phyloP scores from a whole-genome alignment of 2,113 vertebrate genomes.

The Takifugu bimaculatus region DNA sequence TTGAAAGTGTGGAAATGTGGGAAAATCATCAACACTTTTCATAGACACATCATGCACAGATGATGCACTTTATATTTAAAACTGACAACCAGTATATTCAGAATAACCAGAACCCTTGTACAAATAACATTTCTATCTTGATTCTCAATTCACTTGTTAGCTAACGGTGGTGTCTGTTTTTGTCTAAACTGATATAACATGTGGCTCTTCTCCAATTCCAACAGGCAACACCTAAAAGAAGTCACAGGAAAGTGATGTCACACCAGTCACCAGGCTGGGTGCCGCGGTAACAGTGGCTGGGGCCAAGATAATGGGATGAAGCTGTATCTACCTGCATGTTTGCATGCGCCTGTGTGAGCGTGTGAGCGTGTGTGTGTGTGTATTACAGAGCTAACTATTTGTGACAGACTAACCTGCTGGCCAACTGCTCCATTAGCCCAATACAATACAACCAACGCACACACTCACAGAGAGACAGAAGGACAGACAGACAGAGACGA shows the following conservation, averaged over 20 bases:
- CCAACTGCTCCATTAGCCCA: conserved; percentile 28
- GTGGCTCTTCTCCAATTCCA: conserved; percentile 2
- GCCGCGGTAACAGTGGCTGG: conserved; percentile 24
- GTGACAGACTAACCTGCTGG: conserved; percentile 43
- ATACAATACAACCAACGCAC: conserved; percentile 2
- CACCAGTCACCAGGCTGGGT: conserved; percentile 5
- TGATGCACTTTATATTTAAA: too few species aligned
- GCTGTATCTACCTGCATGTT: conserved; percentile 7
- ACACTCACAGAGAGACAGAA: neutral
- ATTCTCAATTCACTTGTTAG: too few species aligned
- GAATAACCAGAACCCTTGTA: too few species aligned
- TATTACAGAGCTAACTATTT: conserved; percentile 32
- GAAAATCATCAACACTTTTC: too few species aligned
- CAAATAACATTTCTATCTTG: too few species aligned
- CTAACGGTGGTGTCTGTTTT: too few species aligned
- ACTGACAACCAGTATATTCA: too few species aligned
- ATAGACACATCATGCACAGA: too few species aligned
- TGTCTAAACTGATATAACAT: too few species aligned
- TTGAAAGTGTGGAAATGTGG: too few species aligned
- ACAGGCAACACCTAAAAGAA: neutral
- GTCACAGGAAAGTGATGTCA: conserved; percentile 27
- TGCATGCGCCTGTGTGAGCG: conserved; percentile 7
- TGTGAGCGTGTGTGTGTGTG: neutral
- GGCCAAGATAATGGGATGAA: conserved; percentile 33
- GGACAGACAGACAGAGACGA: neutral